Base-by-base conservation (phyloP, 2,797 vertebrate genomes). In the Lates japonicus region DNA sequence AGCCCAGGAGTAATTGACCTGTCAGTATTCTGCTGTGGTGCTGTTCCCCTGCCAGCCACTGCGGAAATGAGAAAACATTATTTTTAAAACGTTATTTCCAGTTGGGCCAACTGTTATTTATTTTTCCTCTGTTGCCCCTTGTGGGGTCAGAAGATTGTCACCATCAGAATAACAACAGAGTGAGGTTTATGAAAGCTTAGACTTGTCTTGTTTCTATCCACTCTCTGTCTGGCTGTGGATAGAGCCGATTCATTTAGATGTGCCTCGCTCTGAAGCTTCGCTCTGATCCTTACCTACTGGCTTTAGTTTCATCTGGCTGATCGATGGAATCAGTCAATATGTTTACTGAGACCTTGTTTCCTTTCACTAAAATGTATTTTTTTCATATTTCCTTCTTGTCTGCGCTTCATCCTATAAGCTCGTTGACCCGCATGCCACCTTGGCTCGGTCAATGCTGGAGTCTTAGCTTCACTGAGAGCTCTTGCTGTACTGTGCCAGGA, bases 1-100 rank as follows among this genome's bases (percentile, higher is more conserved):
- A 88, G 90, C 88, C 76, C 91, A 57, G 87, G 93, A 97, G 95
- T 97, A 97, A 98, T 96, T 97, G 97, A 97, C 95, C 97, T 98
- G 96, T 98, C 97, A 96, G 95, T 92, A 95, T 96, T 94, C 94
- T 92, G 92, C 93, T 87, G 89, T 84, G 84, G 93, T 90, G 88
- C 94, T 85, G 92, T 93, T 91, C 78, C 84, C 89, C 92, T 91
- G 92, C 85, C 94, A 94, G 92, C 88, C 90, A 88, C 90, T 89
- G 93, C 88, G 92, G 94, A 96, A 96, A 97, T 96, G 95, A 97
- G 96, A 96, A 97, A 94, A 91, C 91, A 93, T 94, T 59, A 71
- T 91, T 95, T 96, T 90, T 87, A 93, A 97, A 96, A 94, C 86
- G 91, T 95, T 97, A 92, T 96, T 96, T 97, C 96, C 94, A 95